Conservation (phyloP, 2,797 vertebrate species). For the Neosilurus hyrtlii region DNA sequence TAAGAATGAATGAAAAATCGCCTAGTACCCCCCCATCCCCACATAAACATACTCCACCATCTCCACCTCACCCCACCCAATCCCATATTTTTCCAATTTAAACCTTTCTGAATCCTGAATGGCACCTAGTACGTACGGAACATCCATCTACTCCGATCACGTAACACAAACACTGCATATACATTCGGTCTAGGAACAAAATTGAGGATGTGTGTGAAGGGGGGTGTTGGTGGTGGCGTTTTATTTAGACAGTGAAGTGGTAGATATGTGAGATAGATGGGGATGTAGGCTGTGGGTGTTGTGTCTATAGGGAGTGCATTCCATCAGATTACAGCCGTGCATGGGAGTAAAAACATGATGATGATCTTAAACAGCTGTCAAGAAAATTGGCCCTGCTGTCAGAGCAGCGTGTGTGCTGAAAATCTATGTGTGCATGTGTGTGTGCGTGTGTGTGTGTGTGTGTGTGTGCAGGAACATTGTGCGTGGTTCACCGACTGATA, state of each 20-base stretch:
- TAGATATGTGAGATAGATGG: conserved; percentile 18
- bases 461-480: conserved; percentile 1
- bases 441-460: neutral
- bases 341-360: conserved; percentile 40
- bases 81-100: neutral
- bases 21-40: neutral
- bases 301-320: conserved; percentile 17
- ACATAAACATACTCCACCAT: neutral
- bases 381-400: conserved; percentile 31
- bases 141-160: neutral
- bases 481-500: conserved; percentile 14
- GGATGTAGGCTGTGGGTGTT: conserved; percentile 30
- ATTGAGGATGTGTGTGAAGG: neutral
- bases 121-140: neutral
- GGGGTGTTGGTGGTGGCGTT: neutral
- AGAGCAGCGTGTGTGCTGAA: neutral
- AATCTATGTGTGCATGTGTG: neutral
- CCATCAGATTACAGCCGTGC: conserved; percentile 29
- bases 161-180: neutral
- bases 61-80: no score
- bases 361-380: conserved; percentile 48
- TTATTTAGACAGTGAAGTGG: conserved; percentile 21
- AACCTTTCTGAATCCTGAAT: neutral
- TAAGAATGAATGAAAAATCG: no score
- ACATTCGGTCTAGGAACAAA: neutral